These are phyloP conservation scores for Campoplex capitator DNA, from an alignment of 2,888 invertebrate genomes.

Conservation along the genomic window DNA sequence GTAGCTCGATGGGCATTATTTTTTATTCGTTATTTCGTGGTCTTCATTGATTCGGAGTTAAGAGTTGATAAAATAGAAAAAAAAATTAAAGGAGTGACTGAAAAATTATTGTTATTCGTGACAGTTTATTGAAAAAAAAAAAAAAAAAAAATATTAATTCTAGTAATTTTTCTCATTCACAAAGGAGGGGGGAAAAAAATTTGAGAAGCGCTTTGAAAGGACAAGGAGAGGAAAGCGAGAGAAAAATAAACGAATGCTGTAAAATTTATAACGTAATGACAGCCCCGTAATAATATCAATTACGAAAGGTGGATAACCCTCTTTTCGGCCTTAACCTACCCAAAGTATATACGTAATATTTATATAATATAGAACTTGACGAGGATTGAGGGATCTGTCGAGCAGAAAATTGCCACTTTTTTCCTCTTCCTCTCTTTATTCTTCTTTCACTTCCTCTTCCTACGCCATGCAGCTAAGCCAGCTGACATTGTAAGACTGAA, in stretches of 20 bases:
- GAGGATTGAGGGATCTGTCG: conserved; percentile 78
- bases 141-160: not conserved
- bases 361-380: conserved; percentile 69
- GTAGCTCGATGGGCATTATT: conserved; percentile 29
- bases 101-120: not conserved
- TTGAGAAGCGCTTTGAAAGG: conserved; percentile 2
- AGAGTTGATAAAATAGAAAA: not conserved
- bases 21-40: conserved; percentile 20
- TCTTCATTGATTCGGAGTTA: not conserved
- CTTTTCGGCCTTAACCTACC: conserved; percentile 44
- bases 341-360: conserved; percentile 26
- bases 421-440: conserved; percentile 31
- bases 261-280: conserved; percentile 82
- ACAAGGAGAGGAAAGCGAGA: conserved; percentile 55
- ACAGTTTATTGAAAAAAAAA: not conserved
- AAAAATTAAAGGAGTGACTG: not conserved
- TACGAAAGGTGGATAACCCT: conserved; percentile 71
- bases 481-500: conserved; percentile 48
- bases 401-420: conserved; percentile 77
- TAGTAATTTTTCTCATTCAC: not conserved
- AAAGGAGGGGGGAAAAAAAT: not conserved
- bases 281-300: conserved; percentile 82
- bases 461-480: conserved; percentile 31
- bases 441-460: conserved; percentile 33
- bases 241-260: conserved; percentile 79